These are phyloP conservation scores for Xenops minutus DNA, from an alignment of 2,797 vertebrate genomes.

Conservation along the genomic window DNA sequence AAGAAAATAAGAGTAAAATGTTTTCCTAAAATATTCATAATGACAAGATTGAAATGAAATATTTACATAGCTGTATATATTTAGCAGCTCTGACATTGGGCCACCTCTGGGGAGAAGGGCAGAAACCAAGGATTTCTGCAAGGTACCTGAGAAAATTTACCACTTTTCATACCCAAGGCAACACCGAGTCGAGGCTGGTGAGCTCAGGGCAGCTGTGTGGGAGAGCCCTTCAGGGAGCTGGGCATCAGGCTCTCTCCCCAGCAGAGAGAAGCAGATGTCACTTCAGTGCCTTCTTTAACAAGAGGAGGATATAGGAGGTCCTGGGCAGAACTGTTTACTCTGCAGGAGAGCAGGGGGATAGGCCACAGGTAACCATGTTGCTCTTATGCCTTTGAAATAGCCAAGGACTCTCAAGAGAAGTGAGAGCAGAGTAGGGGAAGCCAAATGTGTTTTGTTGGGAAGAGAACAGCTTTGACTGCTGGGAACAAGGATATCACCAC, in stretches of 20 bases:
- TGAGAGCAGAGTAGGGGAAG: neutral
- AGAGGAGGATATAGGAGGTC: neutral
- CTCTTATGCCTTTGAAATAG: neutral
- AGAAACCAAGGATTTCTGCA: neutral
- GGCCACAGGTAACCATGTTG: neutral
- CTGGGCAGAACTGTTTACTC: neutral
- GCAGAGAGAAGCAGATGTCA: neutral
- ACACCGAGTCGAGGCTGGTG: neutral
- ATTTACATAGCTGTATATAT: constrained; percentile 44
- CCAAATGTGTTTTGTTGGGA: neutral
- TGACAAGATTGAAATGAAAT: constrained; percentile 52
- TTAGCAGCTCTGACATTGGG: constrained; percentile 21
- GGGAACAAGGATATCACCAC: neutral
- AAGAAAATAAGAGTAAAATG: constrained; percentile 58
- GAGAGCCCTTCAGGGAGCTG: neutral
- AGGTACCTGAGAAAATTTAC: neutral
- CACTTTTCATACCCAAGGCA: neutral
- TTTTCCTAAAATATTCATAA: constrained; percentile 66
- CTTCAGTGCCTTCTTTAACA: neutral
- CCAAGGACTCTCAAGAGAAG: neutral
- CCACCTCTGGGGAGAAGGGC: neutral
- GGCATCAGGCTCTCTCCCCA: neutral
- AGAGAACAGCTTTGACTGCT: neutral
- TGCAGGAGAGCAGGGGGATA: neutral
- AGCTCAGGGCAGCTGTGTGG: neutral